A percentile compares a stretch with the other conserved stretches of the same genome.
Conservation (phyloP, 2,888 invertebrate genomes). For the Folsomia manolachei region DNA sequence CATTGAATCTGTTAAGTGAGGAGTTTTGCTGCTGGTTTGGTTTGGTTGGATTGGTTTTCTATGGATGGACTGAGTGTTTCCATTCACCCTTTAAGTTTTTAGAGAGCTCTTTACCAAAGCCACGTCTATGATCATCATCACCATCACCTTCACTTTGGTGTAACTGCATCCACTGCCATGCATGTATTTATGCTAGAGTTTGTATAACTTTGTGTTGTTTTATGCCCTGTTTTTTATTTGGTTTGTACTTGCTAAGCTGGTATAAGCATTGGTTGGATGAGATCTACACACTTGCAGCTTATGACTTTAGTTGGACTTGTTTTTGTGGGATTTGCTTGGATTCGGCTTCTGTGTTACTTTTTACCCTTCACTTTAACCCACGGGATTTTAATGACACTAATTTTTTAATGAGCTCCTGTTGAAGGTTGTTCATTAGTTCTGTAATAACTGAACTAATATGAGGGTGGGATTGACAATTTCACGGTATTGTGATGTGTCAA, state of each 20-base stretch:
- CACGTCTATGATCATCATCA: no score
- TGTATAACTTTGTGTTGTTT: not conserved
- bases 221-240: not conserved
- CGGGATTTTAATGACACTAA: conserved; percentile 16
- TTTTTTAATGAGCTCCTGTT: conserved; percentile 20
- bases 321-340: conserved; percentile 15
- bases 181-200: no score
- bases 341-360: conserved; percentile 22
- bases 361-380: conserved; percentile 4
- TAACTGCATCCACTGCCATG: no score
- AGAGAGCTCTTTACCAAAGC: not conserved
- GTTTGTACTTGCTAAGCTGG: not conserved
- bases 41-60: not conserved
- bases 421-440: conserved; percentile 18
- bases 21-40: not conserved
- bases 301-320: conserved; percentile 3
- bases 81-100: not conserved
- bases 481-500: no score
- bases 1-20: not conserved
- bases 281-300: not conserved
- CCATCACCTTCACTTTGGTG: not conserved
- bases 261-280: no score
- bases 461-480: not conserved
- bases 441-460: not conserved
- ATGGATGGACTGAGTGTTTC: not conserved